These are phyloP conservation scores for Atta texana DNA, from an alignment of 1,140 invertebrate species.

Conservation along the genomic window DNA sequence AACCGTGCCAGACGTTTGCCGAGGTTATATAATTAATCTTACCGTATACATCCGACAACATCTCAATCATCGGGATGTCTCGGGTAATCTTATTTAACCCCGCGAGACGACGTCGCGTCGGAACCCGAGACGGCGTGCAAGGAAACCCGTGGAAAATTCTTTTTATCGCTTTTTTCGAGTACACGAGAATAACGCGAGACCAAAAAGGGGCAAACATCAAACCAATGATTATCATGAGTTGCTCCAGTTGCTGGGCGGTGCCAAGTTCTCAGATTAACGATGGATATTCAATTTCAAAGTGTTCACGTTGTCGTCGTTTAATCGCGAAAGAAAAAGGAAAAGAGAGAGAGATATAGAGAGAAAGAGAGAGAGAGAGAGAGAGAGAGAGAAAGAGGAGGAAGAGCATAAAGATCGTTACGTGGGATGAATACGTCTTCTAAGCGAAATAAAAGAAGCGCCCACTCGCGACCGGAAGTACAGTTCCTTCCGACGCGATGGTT, in stretches of 20 bases:
- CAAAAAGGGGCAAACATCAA: constrained; percentile 1
- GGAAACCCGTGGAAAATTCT: neutral
- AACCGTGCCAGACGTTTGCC: constrained; percentile 27
- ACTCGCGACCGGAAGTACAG: neutral
- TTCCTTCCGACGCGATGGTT: neutral
- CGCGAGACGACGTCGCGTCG: neutral
- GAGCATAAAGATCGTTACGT: constrained; percentile 1
- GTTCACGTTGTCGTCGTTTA: neutral
- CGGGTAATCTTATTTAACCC: constrained; percentile 35
- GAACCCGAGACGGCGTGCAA: constrained; percentile 21
- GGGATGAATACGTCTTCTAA: neutral
- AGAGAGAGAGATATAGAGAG: neutral
- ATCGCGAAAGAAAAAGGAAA: neutral
- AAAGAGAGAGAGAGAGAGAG: neutral
- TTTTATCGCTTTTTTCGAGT: neutral
- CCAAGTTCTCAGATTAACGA: constrained; percentile 35
- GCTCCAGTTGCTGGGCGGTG: neutral
- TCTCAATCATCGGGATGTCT: neutral
- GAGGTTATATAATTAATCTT: constrained; percentile 33
- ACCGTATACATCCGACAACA: neutral
- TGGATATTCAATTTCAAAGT: constrained; percentile 50
- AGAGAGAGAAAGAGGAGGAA: neutral
- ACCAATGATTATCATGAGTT: neutral
- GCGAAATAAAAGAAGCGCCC: neutral
- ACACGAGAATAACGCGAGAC: neutral